Percentiles rank a stretch among this genome's conserved stretches.
These are phyloP conservation scores for Eristalis arbustorum DNA, from an alignment of 2,888 invertebrate genomes.

Conservation along the genomic window DNA sequence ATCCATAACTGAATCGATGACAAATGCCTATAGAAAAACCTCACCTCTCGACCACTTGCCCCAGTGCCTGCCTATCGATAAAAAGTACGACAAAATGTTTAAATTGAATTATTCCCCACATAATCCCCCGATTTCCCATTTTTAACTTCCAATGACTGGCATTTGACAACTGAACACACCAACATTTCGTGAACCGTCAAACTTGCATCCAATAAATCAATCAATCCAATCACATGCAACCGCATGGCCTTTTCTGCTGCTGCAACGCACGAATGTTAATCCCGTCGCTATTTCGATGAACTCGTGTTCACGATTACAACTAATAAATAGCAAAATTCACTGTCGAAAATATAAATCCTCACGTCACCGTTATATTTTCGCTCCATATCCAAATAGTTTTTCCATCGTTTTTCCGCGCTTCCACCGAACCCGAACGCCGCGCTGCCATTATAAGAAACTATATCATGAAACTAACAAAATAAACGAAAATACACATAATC, in stretches of 20 bases:
- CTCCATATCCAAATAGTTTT: constrained; percentile 1
- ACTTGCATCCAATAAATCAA: background rate
- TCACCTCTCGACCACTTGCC: no score
- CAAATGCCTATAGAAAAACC: no score
- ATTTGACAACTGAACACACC: background rate
- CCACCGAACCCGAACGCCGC: background rate
- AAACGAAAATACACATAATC: constrained; percentile 5
- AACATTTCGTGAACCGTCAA: background rate
- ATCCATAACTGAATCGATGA: no score
- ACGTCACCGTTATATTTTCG: constrained; percentile 22
- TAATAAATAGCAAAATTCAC: constrained; percentile 2
- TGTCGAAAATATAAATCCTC: constrained; percentile 8
- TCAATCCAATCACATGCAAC: background rate
- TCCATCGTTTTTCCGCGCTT: background rate
- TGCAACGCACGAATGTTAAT: background rate
- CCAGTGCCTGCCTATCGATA: no score
- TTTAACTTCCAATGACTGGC: background rate
- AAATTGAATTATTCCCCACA: background rate
- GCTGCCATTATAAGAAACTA: constrained; percentile 1
- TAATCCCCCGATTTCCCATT: background rate
- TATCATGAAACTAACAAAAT: background rate
- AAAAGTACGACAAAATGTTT: no score
- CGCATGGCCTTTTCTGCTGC: background rate
- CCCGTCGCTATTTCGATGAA: background rate
- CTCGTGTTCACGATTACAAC: background rate